phyloP scores from a whole-genome alignment of 2,888 invertebrate species.

The Monoplex corrugatus region DNA sequence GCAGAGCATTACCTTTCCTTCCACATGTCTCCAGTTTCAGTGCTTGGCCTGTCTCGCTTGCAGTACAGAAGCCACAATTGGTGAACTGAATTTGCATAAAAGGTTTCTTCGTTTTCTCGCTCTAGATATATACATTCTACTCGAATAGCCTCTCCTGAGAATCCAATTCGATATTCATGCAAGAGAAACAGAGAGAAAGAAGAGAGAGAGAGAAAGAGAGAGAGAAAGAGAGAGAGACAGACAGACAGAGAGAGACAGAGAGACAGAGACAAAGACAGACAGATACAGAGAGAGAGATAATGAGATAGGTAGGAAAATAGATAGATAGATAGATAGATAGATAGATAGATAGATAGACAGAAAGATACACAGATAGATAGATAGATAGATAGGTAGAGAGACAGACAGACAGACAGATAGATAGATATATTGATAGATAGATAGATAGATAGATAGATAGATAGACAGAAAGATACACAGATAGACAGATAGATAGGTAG shows the following conservation, averaged over 20 bases:
- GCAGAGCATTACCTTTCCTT: no score
- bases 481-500: no score
- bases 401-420: background rate
- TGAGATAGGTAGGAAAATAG: no score
- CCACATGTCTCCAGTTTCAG: no score
- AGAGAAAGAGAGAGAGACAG: background rate
- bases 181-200: background rate
- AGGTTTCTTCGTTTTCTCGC: no score
- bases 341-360: background rate
- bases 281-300: background rate
- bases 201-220: background rate
- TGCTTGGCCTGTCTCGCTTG: no score
- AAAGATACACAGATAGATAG: background rate
- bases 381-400: background rate
- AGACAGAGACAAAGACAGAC: background rate
- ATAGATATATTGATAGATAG: background rate
- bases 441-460: background rate
- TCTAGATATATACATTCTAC: no score
- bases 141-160: no score
- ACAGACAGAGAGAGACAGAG: background rate
- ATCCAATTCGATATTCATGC: no score
- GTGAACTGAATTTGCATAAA: no score
- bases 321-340: background rate
- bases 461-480: no score
- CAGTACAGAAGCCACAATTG: no score